Conservation (phyloP, 2,888 invertebrate species). For the Nebria salina region DNA sequence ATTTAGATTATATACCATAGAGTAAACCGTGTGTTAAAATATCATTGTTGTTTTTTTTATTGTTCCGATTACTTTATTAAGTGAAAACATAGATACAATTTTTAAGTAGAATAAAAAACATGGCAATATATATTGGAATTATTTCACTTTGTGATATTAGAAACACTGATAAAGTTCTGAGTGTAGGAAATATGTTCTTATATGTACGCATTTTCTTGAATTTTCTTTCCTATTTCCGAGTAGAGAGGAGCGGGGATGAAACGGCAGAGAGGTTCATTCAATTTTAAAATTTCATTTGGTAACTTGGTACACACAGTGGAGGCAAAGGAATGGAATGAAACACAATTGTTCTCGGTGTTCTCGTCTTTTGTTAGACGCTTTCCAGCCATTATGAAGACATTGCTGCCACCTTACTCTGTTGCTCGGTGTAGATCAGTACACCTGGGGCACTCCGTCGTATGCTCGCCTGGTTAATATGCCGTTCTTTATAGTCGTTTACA, state of each 20-base stretch:
- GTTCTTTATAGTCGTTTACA: constrained; percentile 44
- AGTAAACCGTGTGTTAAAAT: no score
- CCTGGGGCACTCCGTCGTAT: constrained; percentile 6
- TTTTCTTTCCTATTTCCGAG: background rate
- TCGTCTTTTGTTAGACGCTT: constrained; percentile 23
- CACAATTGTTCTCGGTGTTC: constrained; percentile 47
- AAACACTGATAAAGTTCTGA: background rate
- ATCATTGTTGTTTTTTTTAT: no score
- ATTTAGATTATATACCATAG: no score
- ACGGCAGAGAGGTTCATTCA: constrained; percentile 53
- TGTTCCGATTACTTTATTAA: no score
- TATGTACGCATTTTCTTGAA: background rate
- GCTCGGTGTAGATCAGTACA: constrained; percentile 3
- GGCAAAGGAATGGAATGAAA: constrained; percentile 50
- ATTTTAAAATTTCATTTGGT: constrained; percentile 55
- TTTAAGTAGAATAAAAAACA: no score
- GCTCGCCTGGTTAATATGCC: constrained; percentile 32
- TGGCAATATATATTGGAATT: no score
- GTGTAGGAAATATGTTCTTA: background rate
- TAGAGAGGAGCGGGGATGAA: constrained; percentile 50
- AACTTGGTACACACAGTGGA: constrained; percentile 45
- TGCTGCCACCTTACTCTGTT: background rate
- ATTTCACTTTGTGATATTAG: background rate
- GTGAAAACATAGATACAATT: no score
- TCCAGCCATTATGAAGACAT: constrained; percentile 32